These are phyloP conservation scores for Pteropus alecto DNA, from an alignment of 2,113 vertebrate genomes.

Conservation along the genomic window DNA sequence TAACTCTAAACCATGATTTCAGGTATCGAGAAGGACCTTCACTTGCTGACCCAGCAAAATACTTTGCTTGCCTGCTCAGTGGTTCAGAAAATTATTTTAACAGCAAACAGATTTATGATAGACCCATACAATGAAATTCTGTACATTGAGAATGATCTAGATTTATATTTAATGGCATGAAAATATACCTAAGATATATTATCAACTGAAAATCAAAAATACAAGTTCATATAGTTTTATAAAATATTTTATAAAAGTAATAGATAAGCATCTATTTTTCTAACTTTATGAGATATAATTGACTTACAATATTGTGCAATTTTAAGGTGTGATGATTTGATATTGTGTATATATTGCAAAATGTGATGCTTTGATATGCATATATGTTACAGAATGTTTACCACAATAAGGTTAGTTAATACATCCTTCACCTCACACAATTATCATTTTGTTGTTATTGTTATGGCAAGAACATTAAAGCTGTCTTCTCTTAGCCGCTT, in stretches of 20 bases:
- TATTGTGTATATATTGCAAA: background rate
- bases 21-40: background rate
- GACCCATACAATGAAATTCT: background rate
- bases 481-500: background rate
- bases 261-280: background rate
- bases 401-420: background rate
- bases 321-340: background rate
- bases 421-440: background rate
- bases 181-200: background rate
- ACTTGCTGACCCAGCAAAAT: conserved; percentile 1
- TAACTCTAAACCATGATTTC: background rate
- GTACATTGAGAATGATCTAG: background rate
- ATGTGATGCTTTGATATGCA: background rate
- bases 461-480: background rate
- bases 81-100: conserved; percentile 58
- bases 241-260: background rate
- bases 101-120: background rate
- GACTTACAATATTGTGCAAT: background rate
- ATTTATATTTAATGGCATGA: conserved; percentile 18
- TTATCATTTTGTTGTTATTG: background rate
- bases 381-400: background rate
- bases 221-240: background rate
- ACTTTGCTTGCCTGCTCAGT: background rate
- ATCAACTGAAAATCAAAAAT: background rate
- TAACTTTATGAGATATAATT: background rate